phyloP scores from a whole-genome alignment of 2,888 invertebrate species.

The Leuctra nigra region DNA sequence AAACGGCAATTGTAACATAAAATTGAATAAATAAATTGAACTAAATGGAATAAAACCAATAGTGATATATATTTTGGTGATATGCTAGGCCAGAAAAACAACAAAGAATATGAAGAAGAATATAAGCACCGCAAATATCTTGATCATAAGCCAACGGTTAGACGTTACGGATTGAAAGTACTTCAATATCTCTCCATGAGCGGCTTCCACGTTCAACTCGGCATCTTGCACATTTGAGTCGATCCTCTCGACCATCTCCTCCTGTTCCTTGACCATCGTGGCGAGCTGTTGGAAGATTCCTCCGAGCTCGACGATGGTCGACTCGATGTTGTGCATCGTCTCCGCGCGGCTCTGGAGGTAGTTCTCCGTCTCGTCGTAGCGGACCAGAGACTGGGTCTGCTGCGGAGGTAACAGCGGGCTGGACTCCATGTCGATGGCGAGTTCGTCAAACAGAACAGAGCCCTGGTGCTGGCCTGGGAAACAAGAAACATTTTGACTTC shows the following conservation, averaged over 20 bases:
- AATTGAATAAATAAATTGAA: too few relatives aligned
- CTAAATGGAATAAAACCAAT: too few relatives aligned
- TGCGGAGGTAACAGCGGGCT: slow-evolving; percentile 43
- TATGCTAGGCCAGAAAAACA: slow-evolving; percentile 91
- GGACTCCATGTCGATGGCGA: slow-evolving; percentile 25
- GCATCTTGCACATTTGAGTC: slow-evolving; percentile 96
- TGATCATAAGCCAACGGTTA: slow-evolving; percentile 98
- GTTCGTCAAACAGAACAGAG: slow-evolving; percentile 39
- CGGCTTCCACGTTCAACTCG: slow-evolving; percentile 94
- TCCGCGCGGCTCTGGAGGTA: slow-evolving; percentile 91
- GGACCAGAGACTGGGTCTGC: slow-evolving; percentile 61
- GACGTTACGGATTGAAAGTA: slow-evolving; percentile 96
- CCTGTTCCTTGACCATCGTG: slow-evolving; percentile 97
- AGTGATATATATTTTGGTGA: too few relatives aligned
- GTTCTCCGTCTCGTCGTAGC: slow-evolving; percentile 77
- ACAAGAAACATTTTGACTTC: too few relatives aligned
- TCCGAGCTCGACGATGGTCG: slow-evolving; percentile 97
- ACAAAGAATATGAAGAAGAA: slow-evolving; percentile 99
- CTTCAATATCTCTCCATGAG: slow-evolving; percentile 93
- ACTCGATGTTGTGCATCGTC: slow-evolving; percentile 99
- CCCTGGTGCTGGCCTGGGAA: slow-evolving; percentile 42
- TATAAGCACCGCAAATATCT: slow-evolving; percentile 96
- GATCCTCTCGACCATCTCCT: slow-evolving; percentile 96
- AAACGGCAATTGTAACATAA: too few relatives aligned
- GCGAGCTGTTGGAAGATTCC: slow-evolving; percentile 95